Conservation (phyloP, 1,140 invertebrate genomes). For the Papilio polytes region DNA sequence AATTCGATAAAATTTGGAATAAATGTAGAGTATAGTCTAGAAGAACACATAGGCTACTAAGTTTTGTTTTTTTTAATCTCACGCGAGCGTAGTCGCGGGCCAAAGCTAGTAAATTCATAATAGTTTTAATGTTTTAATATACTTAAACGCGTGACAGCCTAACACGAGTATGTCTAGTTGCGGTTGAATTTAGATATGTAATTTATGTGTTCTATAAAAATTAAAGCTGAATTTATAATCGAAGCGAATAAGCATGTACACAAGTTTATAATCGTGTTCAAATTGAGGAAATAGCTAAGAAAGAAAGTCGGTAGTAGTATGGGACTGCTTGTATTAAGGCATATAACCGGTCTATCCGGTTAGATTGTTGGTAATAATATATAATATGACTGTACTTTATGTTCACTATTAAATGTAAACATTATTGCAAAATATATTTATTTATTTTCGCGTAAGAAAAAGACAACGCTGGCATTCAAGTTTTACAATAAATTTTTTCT, state of each 20-base stretch:
- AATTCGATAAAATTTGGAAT: too few species aligned
- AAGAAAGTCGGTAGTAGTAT: constrained; percentile 15
- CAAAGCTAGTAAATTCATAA: too few species aligned
- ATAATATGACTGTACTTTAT: background rate
- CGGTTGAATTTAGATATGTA: background rate
- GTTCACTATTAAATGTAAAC: background rate
- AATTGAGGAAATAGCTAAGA: constrained; percentile 20
- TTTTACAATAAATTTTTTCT: background rate
- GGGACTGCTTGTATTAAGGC: background rate
- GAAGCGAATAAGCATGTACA: background rate
- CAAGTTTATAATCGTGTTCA: background rate
- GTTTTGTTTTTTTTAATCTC: too few species aligned
- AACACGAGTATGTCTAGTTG: background rate
- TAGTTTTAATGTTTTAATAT: background rate
- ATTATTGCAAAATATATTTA: background rate
- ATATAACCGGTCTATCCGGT: background rate
- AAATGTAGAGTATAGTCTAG: too few species aligned
- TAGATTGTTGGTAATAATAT: background rate
- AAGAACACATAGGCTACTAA: too few species aligned
- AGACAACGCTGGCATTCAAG: background rate
- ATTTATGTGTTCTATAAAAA: background rate
- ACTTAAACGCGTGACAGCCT: background rate
- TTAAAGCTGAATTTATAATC: background rate
- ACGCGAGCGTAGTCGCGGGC: too few species aligned
- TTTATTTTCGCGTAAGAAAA: too few species aligned